Evolutionary conservation across 2,888 invertebrate genomes (phyloP).

Genomic region (Agrochola lota): DNA sequence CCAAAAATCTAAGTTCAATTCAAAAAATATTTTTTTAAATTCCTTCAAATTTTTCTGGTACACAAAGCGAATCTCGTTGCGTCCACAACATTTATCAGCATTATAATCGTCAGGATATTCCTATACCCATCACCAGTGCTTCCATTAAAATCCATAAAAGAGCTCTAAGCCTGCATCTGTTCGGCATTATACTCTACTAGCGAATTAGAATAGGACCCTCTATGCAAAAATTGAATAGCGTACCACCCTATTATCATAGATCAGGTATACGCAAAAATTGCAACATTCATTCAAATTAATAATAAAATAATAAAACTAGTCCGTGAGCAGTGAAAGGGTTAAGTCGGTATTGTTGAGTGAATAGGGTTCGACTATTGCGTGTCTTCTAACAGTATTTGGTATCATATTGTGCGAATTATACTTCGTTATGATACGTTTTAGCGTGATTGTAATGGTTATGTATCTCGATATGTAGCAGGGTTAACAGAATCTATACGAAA

Average conservation of each 20-base stretch:
- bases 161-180: conserved; percentile 71
- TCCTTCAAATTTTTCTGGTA: rapidly evolving
- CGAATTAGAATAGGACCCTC: conserved; percentile 80
- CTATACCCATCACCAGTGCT: conserved; percentile 34
- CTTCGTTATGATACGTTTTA: conserved; percentile 53
- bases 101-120: conserved; percentile 16
- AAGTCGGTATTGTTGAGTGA: conserved; percentile 72
- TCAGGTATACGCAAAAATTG: conserved; percentile 89
- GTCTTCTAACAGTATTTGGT: conserved; percentile 62
- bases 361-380: conserved; percentile 66
- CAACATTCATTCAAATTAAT: conserved; percentile 90
- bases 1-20: not conserved
- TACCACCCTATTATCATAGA: conserved; percentile 82
- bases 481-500: not conserved
- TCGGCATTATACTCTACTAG: conserved; percentile 73
- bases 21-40: not conserved
- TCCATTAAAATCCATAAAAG: conserved; percentile 63
- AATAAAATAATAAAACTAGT: conserved; percentile 86
- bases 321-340: conserved; percentile 84
- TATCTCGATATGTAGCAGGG: not conserved
- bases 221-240: conserved; percentile 89
- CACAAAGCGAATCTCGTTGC: not conserved
- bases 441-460: conserved; percentile 19
- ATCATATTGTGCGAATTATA: conserved; percentile 63
- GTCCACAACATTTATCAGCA: conserved; percentile 7